Percentiles rank a stretch among this genome's conserved stretches.
Conservation (phyloP, 2,888 invertebrate genomes). For the Branchinecta sandiegonensis region DNA sequence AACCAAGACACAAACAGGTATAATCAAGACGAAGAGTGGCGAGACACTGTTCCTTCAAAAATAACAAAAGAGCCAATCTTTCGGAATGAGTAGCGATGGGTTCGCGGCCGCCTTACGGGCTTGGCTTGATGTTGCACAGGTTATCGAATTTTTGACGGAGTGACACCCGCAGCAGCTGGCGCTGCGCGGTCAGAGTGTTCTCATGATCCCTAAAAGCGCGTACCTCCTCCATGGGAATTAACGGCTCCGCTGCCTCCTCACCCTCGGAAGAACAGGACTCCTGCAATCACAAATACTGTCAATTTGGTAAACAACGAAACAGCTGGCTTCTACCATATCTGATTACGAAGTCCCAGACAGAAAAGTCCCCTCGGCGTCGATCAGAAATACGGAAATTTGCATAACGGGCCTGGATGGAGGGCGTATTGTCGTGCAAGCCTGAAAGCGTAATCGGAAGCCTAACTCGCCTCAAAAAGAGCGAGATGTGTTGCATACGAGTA, state of each 20-base stretch:
- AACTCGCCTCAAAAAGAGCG: no score
- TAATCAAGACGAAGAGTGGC: not conserved
- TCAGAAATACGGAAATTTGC: no score
- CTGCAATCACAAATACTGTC: not conserved
- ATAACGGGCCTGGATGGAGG: no score
- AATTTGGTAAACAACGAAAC: no score
- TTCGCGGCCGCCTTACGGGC: not conserved
- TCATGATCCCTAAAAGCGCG: slow-evolving; percentile 1
- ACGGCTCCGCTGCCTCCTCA: slow-evolving; percentile 5
- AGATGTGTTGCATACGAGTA: no score
- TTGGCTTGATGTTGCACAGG: slow-evolving; percentile 1
- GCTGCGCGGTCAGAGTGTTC: not conserved
- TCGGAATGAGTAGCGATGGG: slow-evolving; percentile 1
- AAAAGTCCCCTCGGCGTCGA: no score
- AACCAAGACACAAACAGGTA: slow-evolving; percentile 13
- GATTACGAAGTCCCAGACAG: no score
- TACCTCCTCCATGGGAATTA: slow-evolving; percentile 2
- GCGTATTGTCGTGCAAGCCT: no score
- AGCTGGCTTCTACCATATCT: no score
- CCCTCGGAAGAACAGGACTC: slow-evolving; percentile 14
- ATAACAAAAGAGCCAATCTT: not conserved
- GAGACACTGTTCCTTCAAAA: not conserved
- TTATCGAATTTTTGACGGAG: slow-evolving; percentile 13
- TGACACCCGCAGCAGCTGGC: not conserved
- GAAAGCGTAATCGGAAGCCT: no score